phyloP scores from a whole-genome alignment of 2,113 vertebrate species.

The Hyaena hyaena region DNA sequence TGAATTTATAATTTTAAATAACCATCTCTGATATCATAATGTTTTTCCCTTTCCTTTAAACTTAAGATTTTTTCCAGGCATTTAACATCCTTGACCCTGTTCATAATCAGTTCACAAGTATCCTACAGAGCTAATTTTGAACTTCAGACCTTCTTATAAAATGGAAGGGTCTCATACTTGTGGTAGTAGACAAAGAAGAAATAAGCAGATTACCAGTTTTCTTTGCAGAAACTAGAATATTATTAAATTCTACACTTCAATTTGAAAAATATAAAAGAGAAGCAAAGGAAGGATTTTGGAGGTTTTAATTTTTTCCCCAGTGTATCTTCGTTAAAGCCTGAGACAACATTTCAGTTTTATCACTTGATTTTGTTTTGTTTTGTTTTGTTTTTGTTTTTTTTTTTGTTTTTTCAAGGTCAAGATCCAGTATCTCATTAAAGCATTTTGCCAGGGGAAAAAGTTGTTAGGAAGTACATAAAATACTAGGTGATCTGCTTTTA shows the following conservation, averaged over 20 bases:
- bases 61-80: neutral
- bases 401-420: neutral
- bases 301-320: neutral
- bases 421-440: slow-evolving; percentile 11
- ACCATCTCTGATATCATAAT: neutral
- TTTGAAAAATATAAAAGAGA: neutral
- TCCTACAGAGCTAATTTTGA: slow-evolving; percentile 49
- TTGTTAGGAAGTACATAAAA: slow-evolving; percentile 27
- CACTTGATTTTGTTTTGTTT: neutral
- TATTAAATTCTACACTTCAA: slow-evolving; percentile 26
- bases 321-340: neutral
- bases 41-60: slow-evolving; percentile 44
- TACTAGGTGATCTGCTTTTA: slow-evolving; percentile 7
- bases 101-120: slow-evolving; percentile 58
- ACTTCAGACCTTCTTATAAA: slow-evolving; percentile 58
- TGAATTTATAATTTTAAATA: neutral
- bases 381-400: neutral
- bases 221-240: slow-evolving; percentile 13
- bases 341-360: slow-evolving; percentile 7
- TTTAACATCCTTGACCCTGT: slow-evolving; percentile 29
- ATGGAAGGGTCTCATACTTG: slow-evolving; percentile 32
- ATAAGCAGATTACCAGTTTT: slow-evolving; percentile 20
- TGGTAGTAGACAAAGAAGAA: neutral
- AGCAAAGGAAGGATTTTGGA: neutral
- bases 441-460: slow-evolving; percentile 49